Evolutionary conservation across 2,113 vertebrate species (phyloP), one percentile per base, ranked within the genome.

Genomic region (Falcunculus frontatus): DNA sequence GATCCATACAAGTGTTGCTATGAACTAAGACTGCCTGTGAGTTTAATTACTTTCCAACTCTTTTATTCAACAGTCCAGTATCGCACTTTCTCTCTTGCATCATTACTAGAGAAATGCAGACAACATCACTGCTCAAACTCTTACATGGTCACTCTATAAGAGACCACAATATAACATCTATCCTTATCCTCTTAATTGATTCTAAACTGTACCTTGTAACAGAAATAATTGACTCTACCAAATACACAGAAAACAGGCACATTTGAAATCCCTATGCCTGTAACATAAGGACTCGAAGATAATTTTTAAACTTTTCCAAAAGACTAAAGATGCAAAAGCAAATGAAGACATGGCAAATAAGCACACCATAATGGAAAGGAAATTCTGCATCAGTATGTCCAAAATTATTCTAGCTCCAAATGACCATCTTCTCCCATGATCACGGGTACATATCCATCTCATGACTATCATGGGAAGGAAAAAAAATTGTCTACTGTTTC

Each of bases 61-160:
- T 73, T 59, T n/a, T 33, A 49, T 33, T 76, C n/a, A 85, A 29
- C 19, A 69, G 44, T 18, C 39, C 56, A 82, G 11, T 16, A 60
- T 1, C 13, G 7, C 17, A n/a, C 35, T 17, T 65, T 20, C 21
- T 41, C 39, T 32, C 16, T 1, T 70, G 47, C 19, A 60, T 15
- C 19, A 69, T 10, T n/a, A 27, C 26, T 7, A 32, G 9, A 63
- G 30, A 44, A 77, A 42, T 1, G 4, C 17, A 84, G n/a, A 27
- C 6, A 42, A 27, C 18, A 32, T 9, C 35, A 35, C 30, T 39
- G 25, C 39, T 67, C 41, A 49, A 68, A 53, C 16, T 56, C 35
- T 49, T 32, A 21, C 3, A 14, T 0, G 26, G 20, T 39, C n/a
- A 41, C 42, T 57, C 29, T 12, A 1, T 7, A 64, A 1, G 0